A percentile compares a stretch with the other conserved stretches of the same genome.
phyloP scores from a whole-genome alignment of 2,888 invertebrate genomes.

The Hirtodrosophila histrioides region DNA sequence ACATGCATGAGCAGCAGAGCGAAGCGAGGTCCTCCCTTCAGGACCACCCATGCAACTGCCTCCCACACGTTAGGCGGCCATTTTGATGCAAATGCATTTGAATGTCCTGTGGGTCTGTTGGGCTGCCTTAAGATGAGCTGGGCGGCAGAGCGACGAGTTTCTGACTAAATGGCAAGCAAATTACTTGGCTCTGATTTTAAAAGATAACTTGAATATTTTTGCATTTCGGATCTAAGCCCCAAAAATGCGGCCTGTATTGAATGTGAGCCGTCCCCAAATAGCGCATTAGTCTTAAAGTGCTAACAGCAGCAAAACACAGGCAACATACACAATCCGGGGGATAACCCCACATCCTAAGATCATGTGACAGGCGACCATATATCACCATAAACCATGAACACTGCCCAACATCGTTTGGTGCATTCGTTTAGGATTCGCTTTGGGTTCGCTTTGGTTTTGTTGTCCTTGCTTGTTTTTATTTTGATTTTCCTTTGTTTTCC shows the following conservation, averaged over 20 bases:
- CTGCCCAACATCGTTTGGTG: constrained; percentile 1
- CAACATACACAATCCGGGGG: neutral
- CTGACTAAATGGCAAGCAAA: constrained; percentile 68
- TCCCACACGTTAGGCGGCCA: constrained; percentile 30
- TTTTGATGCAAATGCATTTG: constrained; percentile 75
- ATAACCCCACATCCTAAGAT: neutral
- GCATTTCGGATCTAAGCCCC: neutral
- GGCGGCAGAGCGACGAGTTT: constrained; percentile 6
- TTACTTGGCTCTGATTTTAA: constrained; percentile 59
- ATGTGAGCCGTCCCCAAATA: constrained; percentile 12
- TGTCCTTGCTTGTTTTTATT: constrained; percentile 7
- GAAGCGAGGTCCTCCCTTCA: constrained; percentile 20
- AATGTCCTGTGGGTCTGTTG: constrained; percentile 42
- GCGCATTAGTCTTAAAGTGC: constrained; percentile 28
- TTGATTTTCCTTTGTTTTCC: constrained; percentile 7
- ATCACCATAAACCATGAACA: constrained; percentile 11
- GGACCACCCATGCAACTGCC: constrained; percentile 1
- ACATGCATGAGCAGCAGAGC: constrained; percentile 69
- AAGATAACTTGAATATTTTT: constrained; percentile 14
- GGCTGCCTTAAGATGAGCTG: constrained; percentile 35
- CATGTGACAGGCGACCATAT: neutral
- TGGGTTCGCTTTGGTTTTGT: constrained; percentile 10
- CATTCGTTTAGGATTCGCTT: constrained; percentile 2
- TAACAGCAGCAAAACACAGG: neutral
- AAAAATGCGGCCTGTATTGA: constrained; percentile 1